Percentiles rank a stretch among this genome's conserved stretches.
phyloP scores from a whole-genome alignment of 2,797 vertebrate species.

The Staurois parvus region DNA sequence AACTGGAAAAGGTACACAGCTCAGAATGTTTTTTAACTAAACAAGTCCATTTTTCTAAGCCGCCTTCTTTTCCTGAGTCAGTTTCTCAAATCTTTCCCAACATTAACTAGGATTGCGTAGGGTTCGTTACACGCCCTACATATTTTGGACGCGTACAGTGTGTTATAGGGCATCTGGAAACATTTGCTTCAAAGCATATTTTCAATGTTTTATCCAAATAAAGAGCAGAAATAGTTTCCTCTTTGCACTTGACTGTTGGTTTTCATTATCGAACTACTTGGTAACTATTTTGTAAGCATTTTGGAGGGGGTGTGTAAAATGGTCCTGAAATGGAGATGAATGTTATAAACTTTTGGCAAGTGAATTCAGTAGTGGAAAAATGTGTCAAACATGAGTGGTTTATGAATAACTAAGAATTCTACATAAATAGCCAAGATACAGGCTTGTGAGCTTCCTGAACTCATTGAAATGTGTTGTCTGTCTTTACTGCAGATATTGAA shows the following conservation, averaged over 20 bases:
- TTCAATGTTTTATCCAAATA: slow-evolving; percentile 29
- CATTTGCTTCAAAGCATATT: slow-evolving; percentile 25
- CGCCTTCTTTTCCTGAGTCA: slow-evolving; percentile 20
- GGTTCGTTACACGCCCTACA: slow-evolving; percentile 4
- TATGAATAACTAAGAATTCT: background rate
- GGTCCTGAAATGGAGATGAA: background rate
- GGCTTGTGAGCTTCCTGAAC: no score
- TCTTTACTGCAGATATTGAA: background rate
- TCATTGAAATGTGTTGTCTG: background rate
- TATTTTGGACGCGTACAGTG: background rate
- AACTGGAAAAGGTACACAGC: slow-evolving; percentile 32
- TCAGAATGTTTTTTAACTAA: slow-evolving; percentile 43
- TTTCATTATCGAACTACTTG: slow-evolving; percentile 31
- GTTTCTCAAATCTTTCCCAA: slow-evolving; percentile 6
- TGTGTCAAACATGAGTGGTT: background rate
- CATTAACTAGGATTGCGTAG: background rate
- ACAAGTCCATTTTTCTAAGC: slow-evolving; percentile 13
- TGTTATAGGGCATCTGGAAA: slow-evolving; percentile 13
- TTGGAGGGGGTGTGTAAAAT: background rate
- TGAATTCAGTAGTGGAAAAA: background rate
- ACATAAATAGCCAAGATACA: background rate
- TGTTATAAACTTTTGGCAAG: background rate
- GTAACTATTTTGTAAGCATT: background rate
- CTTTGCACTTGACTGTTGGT: slow-evolving; percentile 31
- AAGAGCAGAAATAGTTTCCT: slow-evolving; percentile 6